Evolutionary conservation across 2,113 vertebrate genomes (phyloP).

Genomic region (Xenotilapia leptura): DNA sequence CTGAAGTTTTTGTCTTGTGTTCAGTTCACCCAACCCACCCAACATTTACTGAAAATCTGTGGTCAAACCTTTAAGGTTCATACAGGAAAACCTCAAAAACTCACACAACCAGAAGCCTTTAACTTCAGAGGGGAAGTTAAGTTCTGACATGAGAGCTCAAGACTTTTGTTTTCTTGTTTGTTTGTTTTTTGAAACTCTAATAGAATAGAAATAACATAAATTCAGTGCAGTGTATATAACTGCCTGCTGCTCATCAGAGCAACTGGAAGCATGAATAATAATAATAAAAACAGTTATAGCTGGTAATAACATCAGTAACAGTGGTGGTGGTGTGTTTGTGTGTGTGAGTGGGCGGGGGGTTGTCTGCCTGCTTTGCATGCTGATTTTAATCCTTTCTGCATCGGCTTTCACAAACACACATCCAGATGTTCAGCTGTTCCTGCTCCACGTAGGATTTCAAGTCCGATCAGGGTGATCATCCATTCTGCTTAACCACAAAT

Average conservation of each 20-base stretch:
- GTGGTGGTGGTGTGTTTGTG: neutral
- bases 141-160: neutral
- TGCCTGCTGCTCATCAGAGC: neutral
- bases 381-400: conserved; percentile 27
- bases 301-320: neutral
- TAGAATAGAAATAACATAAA: neutral
- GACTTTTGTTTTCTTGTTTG: neutral
- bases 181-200: neutral
- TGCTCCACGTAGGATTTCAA: conserved; percentile 4
- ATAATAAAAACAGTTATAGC: neutral
- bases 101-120: neutral
- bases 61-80: neutral
- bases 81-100: neutral
- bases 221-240: neutral
- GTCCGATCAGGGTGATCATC: conserved; percentile 20
- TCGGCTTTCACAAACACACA: conserved; percentile 1
- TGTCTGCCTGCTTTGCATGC: neutral
- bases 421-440: conserved; percentile 40
- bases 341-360: neutral
- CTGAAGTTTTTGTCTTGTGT: neutral
- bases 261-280: neutral
- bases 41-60: neutral
- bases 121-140: neutral
- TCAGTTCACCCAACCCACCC: neutral
- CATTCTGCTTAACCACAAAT: conserved; percentile 29